A percentile compares a stretch with the other conserved stretches of the same genome.
Evolutionary conservation across 2,888 invertebrate species (phyloP).

Genomic region (Seira sanloemensis): DNA sequence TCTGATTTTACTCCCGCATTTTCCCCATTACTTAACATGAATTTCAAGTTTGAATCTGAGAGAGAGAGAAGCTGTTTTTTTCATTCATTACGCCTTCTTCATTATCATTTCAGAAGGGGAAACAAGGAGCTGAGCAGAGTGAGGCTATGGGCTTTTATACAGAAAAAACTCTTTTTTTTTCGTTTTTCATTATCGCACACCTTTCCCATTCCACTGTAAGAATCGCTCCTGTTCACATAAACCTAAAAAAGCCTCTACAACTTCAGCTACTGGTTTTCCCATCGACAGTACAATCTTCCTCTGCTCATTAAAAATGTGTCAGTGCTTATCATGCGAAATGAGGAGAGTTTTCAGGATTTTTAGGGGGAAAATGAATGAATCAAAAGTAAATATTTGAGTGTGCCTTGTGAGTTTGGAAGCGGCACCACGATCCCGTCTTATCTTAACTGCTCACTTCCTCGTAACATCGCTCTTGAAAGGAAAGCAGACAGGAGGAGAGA

Average conservation of each 20-base stretch:
- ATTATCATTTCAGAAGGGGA: conserved; percentile 5
- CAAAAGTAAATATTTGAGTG: conserved; percentile 31
- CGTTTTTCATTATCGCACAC: not conserved
- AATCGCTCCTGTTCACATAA: conserved; percentile 31
- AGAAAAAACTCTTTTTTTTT: no score
- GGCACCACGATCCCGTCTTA: conserved; percentile 39
- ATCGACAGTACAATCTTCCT: conserved; percentile 24
- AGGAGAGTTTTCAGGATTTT: no score
- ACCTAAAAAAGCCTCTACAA: not conserved
- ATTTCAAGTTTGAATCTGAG: no score
- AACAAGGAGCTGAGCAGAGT: conserved; percentile 20
- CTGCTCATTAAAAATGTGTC: conserved; percentile 60
- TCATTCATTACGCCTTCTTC: conserved; percentile 28
- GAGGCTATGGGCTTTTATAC: no score
- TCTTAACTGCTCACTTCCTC: conserved; percentile 57
- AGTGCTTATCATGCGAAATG: conserved; percentile 54
- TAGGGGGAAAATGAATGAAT: conserved; percentile 33
- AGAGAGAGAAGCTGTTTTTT: not conserved
- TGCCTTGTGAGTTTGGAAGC: conserved; percentile 10
- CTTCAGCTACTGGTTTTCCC: conserved; percentile 61
- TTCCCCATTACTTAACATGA: not conserved
- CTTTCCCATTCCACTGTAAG: not conserved
- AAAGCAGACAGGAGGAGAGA: not conserved
- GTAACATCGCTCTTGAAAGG: conserved; percentile 52
- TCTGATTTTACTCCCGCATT: conserved; percentile 13